Base-by-base conservation (phyloP, 2,797 vertebrate species). In the Phoebastria nigripes region DNA sequence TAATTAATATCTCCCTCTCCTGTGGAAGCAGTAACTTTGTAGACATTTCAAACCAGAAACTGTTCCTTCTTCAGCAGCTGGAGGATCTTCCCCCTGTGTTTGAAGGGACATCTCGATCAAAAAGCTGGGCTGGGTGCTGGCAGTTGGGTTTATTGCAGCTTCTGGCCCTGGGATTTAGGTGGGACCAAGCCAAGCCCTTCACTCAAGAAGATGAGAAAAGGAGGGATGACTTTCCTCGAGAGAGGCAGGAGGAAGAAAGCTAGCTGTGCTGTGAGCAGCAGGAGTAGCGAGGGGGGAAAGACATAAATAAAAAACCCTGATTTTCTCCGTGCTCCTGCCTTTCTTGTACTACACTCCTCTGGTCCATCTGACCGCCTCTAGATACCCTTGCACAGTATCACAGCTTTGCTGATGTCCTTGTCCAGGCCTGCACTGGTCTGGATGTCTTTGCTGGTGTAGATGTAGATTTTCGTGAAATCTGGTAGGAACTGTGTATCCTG, bases 31-130 rank as follows among this genome's bases (percentile, higher is more conserved):
- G 59, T 14, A 51, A 41, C 61, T 87, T 59, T 4, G 14, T 52
- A 8, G 42, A 49, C 41, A 19, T 19, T 72, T 89, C 1, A 13
- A 52, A 52, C n/a, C 26, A 41, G 46, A 41, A 87, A 6, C 33
- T 62, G 12, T 26, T 81, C 14, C 3, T 66, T 12, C 0, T 15
- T 66, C 0, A 5, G 24, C 3, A 16, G 24, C 29, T 0, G 0
- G 26, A 63, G 28, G 21, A 46, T 72, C 51, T 85, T 56, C 12
- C 26, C 18, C 13, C 4, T 56, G 35, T 12, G 7, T 72, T 82
- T 19, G 39, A 63, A 80, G 59, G 31, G 51, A 41, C 11, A 24
- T 39, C 22, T 52, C 44, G 29, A 13, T 16, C 11, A 35, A 73
- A 85, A 61, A 80, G 35, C 71, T 52, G 80, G 56, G 46, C 4